These are phyloP conservation scores for Chaetophractus vellerosus DNA, from an alignment of 2,797 vertebrate genomes.

Conservation along the genomic window DNA sequence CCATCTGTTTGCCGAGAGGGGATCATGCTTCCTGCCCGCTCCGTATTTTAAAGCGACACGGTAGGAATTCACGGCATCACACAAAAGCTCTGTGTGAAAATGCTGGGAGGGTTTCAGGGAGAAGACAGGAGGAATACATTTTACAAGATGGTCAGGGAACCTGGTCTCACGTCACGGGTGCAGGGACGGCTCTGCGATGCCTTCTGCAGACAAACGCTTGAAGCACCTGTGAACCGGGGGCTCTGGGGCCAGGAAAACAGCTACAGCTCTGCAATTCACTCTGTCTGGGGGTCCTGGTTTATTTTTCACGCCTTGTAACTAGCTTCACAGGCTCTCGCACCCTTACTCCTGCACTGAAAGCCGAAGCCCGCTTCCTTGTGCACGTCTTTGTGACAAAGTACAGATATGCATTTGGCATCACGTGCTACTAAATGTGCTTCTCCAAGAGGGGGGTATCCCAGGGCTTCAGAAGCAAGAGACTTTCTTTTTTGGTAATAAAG, in stretches of 20 bases:
- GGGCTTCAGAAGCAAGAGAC: background rate
- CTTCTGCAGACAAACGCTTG: background rate
- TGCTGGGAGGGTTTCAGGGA: background rate
- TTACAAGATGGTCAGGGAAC: background rate
- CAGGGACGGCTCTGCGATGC: rapidly evolving
- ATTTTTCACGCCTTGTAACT: background rate
- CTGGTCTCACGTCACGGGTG: rapidly evolving
- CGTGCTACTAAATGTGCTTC: rapidly evolving
- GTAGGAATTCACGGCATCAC: background rate
- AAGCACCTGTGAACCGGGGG: background rate
- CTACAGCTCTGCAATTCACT: rapidly evolving
- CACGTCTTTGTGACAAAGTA: background rate
- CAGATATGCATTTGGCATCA: background rate
- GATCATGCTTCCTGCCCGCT: rapidly evolving
- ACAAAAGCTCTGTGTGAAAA: background rate
- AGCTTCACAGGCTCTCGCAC: rapidly evolving
- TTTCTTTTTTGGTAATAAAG: constrained; percentile 67
- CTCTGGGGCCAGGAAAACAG: rapidly evolving
- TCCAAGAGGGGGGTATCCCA: background rate
- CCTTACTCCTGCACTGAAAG: rapidly evolving
- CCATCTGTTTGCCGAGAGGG: background rate
- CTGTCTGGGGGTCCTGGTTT: rapidly evolving
- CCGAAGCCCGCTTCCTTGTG: rapidly evolving
- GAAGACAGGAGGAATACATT: background rate
- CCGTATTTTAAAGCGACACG: background rate